phyloP scores from a whole-genome alignment of 2,888 invertebrate genomes.

The Trimorus sp. region DNA sequence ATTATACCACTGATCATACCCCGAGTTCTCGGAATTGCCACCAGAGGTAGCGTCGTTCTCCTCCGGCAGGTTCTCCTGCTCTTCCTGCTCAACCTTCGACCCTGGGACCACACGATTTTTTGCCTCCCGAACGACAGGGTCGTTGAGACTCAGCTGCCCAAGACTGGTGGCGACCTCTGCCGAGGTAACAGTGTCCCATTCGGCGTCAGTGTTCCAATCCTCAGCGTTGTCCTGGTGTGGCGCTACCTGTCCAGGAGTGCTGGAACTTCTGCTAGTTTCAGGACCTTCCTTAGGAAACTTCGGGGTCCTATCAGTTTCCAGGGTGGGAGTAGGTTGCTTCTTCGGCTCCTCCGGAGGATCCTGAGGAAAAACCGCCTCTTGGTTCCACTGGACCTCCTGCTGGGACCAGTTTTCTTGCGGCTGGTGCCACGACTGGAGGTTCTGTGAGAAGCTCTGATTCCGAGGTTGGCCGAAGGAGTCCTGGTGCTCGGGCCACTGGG shows the following conservation, averaged over 20 bases:
- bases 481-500: conserved; percentile 67
- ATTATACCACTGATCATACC: conserved; percentile 80
- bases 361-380: conserved; percentile 67
- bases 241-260: conserved; percentile 12
- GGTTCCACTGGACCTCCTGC: conserved; percentile 59
- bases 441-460: conserved; percentile 66
- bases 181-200: conserved; percentile 67
- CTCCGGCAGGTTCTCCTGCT: conserved; percentile 62
- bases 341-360: conserved; percentile 71
- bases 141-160: conserved; percentile 73
- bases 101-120: conserved; percentile 15
- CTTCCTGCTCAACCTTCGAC: conserved; percentile 16
- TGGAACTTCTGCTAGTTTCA: conserved; percentile 49
- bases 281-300: conserved; percentile 48
- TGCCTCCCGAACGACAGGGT: conserved; percentile 58
- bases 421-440: conserved; percentile 50
- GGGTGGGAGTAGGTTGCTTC: conserved; percentile 70
- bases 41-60: conserved; percentile 12
- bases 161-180: conserved; percentile 72
- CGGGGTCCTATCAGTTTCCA: conserved; percentile 71
- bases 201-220: conserved; percentile 70
- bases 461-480: conserved; percentile 67
- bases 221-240: conserved; percentile 71
- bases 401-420: conserved; percentile 64
- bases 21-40: conserved; percentile 65